A percentile compares a stretch with the other conserved stretches of the same genome.
Conservation (phyloP, 1,140 invertebrate species). For the Diachasma alloeum region DNA sequence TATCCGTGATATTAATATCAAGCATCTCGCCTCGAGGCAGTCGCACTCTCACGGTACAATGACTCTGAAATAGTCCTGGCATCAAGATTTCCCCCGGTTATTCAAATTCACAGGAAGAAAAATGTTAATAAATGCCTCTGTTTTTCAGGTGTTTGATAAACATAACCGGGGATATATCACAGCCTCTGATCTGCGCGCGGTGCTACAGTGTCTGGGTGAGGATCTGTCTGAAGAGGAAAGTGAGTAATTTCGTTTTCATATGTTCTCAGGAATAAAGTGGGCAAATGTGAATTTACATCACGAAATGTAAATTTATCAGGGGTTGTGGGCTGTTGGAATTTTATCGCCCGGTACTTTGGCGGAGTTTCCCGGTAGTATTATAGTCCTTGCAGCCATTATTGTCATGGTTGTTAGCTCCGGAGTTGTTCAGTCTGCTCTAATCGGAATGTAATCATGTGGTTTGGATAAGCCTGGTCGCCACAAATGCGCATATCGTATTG, state of each 20-base stretch:
- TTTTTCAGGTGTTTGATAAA: constrained; percentile 78
- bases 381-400: neutral
- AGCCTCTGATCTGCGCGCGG: constrained; percentile 82
- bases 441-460: neutral
- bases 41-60: neutral
- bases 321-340: neutral
- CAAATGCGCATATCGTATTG: neutral
- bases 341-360: neutral
- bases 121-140: constrained; percentile 3
- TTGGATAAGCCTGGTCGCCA: neutral
- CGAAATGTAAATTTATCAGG: neutral
- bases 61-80: neutral
- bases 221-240: constrained; percentile 88
- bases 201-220: constrained; percentile 85
- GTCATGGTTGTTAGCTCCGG: neutral
- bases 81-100: neutral
- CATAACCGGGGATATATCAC: constrained; percentile 88
- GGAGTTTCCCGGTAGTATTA: neutral
- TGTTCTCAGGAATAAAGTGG: neutral
- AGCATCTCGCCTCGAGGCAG: neutral
- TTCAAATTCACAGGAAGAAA: neutral
- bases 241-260: constrained; percentile 57
- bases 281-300: neutral
- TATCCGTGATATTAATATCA: constrained; percentile 1
- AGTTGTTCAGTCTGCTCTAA: neutral